Percentiles rank a stretch among this genome's conserved stretches.
phyloP scores from a whole-genome alignment of 2,797 vertebrate genomes.

The Mormyrops boulengeri region DNA sequence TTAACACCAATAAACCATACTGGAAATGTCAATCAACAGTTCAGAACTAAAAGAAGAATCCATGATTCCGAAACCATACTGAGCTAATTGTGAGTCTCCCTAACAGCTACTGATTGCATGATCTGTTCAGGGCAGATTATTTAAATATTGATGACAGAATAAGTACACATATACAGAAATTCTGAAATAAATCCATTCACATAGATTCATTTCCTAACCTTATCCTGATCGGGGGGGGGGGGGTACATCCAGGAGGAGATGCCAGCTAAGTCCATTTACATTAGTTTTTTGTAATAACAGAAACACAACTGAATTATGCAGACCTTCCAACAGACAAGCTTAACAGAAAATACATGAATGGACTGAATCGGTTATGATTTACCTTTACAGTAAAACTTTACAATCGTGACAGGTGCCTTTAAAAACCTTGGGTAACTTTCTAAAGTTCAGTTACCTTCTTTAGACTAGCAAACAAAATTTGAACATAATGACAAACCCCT shows the following conservation, averaged over 20 bases:
- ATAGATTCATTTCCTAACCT: not conserved
- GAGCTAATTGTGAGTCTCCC: constrained; percentile 5
- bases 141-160: not conserved
- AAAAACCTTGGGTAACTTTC: not conserved
- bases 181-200: not conserved
- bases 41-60: not conserved
- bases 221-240: not conserved
- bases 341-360: not conserved
- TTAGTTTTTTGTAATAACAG: not conserved
- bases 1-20: not conserved
- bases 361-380: not conserved
- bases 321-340: not conserved
- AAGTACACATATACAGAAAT: not conserved
- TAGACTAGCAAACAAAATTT: not conserved
- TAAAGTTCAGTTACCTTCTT: not conserved
- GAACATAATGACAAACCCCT: not conserved
- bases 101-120: not conserved
- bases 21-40: not conserved
- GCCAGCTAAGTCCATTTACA: not conserved
- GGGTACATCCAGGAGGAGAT: not conserved
- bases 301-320: not conserved
- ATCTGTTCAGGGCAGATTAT: not conserved
- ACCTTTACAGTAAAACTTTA: not conserved
- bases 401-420: not conserved
- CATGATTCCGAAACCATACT: not conserved